phyloP scores from a whole-genome alignment of 2,888 invertebrate species.

The Andrena bicolor region DNA sequence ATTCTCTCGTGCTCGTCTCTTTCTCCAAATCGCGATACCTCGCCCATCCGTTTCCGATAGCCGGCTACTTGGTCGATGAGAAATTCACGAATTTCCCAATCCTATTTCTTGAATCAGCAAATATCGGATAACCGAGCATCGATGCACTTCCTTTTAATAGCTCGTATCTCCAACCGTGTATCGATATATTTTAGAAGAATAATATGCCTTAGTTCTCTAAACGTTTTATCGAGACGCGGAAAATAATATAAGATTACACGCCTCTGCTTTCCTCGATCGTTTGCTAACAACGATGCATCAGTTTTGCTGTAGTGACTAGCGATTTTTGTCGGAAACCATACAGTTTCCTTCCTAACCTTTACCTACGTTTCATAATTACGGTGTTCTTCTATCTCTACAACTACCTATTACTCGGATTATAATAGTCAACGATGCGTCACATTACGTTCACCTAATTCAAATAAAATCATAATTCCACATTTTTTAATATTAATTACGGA shows the following conservation, averaged over 20 bases:
- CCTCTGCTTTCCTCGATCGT: not conserved
- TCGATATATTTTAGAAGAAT: conserved; percentile 20
- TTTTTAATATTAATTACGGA: not conserved
- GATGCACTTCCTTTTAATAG: conserved; percentile 28
- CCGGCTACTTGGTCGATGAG: not conserved
- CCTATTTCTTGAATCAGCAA: not conserved
- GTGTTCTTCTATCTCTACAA: not conserved
- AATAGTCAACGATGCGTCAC: not conserved
- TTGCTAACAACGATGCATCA: not conserved
- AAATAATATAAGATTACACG: not conserved
- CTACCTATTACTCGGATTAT: not conserved
- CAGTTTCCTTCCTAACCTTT: conserved; percentile 47
- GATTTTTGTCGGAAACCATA: conserved; percentile 45
- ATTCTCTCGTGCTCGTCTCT: not conserved
- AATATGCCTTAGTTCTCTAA: not conserved
- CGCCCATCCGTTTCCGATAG: not conserved
- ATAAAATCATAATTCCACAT: not conserved
- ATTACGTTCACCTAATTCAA: not conserved
- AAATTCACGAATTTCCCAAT: not conserved
- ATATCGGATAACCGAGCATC: conserved; percentile 8
- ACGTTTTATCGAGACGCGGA: not conserved
- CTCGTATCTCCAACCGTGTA: conserved; percentile 20
- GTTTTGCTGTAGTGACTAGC: conserved; percentile 52
- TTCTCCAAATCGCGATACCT: not conserved
- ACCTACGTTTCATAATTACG: not conserved